Evolutionary conservation across 2,113 vertebrate genomes (phyloP), one percentile per base, ranked within the genome.

Genomic region (Leucopternis melanops): DNA sequence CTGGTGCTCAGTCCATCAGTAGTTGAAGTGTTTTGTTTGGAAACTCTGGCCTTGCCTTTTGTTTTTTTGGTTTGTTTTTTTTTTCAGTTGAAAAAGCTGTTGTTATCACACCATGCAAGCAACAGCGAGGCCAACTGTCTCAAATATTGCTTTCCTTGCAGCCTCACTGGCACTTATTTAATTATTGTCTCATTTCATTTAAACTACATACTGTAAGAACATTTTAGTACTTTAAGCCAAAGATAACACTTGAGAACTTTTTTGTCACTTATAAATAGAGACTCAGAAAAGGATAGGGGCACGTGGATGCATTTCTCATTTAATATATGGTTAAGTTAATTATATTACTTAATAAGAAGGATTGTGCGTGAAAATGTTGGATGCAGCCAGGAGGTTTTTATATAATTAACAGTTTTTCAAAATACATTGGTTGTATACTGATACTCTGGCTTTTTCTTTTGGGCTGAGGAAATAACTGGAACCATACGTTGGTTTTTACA

Each of bases 171-270:
- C 55, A 79, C 11, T 92, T 91, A 55, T 62, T 87, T 96, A 82
- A 78, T 97, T 82, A 83, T 63, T 83, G 18, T 50, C 38, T 80
- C 54, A 58, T 92, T 94, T 91, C 8, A 36, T 63, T 95, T 93
- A 86, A 95, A 58, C 54, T 78, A 40, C 57, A 49, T 47, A 65
- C 34, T 29, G 6, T 77, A 92, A 82, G 71, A 92, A 92, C 49
- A 59, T 83, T 95, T 96, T 82, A 88, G 49, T 82, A 84, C 55
- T 96, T 80, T 34, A 88, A 87, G 83, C 36, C n/a, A 78, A 80
- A 90, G 11, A 78, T 17, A 95, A 81, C 40, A 62, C 29, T 88
- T 67, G n/a, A 80, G 85, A 88, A 65, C 32, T 80, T 18, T 94
- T 95, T 86, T 59, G 69, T 80, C 6, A 8, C 42, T 92, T 83